These are phyloP conservation scores for Zoanthus gigantus DNA, from an alignment of 92 coral and sea anemone species.

Conservation along the genomic window DNA sequence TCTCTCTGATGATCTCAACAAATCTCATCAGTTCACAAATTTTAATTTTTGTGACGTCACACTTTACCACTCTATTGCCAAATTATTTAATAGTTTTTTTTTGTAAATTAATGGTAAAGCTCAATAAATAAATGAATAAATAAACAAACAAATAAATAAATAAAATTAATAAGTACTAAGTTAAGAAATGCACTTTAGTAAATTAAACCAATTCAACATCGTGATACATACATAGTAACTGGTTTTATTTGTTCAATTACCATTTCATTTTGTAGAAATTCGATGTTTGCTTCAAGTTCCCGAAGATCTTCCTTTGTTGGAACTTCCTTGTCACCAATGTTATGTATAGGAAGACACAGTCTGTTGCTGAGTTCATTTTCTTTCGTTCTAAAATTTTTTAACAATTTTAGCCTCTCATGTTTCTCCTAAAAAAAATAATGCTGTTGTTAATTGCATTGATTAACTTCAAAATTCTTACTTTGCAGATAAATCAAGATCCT, in stretches of 20 bases:
- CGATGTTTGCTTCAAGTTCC: constrained; percentile 87
- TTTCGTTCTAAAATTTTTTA: constrained; percentile 69
- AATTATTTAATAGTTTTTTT: no score
- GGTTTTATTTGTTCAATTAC: constrained; percentile 37
- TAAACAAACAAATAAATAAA: no score
- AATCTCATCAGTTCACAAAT: no score
- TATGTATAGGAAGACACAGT: constrained; percentile 82
- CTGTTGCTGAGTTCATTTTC: constrained; percentile 79
- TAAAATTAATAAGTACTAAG: no score
- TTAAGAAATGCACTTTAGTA: no score
- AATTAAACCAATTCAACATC: no score
- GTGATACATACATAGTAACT: no score
- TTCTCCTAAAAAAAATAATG: constrained; percentile 71
- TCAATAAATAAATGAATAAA: no score
- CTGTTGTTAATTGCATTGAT: neutral
- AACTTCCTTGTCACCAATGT: constrained; percentile 76
- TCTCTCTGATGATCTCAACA: no score
- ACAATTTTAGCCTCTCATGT: constrained; percentile 80
- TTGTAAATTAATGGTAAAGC: no score
- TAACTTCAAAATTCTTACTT: neutral
- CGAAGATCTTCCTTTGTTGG: constrained; percentile 87
- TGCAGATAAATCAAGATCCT: neutral
- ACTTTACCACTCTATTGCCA: no score
- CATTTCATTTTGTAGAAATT: constrained; percentile 79
- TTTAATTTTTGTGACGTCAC: no score